phyloP scores from a whole-genome alignment of 2,113 vertebrate species.

The Channa maculata region DNA sequence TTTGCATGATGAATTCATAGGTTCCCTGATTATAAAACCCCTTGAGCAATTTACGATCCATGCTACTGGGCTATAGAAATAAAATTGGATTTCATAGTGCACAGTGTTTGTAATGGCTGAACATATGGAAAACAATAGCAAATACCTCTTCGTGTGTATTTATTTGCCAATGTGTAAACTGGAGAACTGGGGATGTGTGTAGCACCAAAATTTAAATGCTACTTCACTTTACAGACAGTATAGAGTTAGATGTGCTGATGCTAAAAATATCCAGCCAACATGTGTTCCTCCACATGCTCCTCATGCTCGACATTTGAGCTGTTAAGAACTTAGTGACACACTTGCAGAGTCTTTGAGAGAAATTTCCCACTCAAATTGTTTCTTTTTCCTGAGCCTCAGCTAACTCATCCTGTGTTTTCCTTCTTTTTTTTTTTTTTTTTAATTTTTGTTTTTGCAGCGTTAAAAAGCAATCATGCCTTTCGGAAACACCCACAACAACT shows the following conservation, averaged over 20 bases:
- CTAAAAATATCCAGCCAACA: constrained; percentile 72
- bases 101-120: no score
- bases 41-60: no score
- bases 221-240: constrained; percentile 9
- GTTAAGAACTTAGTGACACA: constrained; percentile 60
- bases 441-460: constrained; percentile 56
- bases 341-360: constrained; percentile 68
- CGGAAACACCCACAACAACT: constrained; percentile 95
- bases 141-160: no score
- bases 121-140: no score
- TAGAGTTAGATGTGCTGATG: constrained; percentile 31
- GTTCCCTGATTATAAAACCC: no score
- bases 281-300: constrained; percentile 39
- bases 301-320: constrained; percentile 73
- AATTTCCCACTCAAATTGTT: neutral
- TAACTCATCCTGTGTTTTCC: neutral
- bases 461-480: constrained; percentile 89
- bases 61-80: no score
- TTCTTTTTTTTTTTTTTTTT: neutral
- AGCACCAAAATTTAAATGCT: neutral
- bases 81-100: no score
- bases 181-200: neutral
- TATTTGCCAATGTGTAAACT: no score
- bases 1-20: no score
- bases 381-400: no score